Evolutionary conservation across 2,797 vertebrate species (phyloP).

Genomic region (Chiloscyllium punctatum): DNA sequence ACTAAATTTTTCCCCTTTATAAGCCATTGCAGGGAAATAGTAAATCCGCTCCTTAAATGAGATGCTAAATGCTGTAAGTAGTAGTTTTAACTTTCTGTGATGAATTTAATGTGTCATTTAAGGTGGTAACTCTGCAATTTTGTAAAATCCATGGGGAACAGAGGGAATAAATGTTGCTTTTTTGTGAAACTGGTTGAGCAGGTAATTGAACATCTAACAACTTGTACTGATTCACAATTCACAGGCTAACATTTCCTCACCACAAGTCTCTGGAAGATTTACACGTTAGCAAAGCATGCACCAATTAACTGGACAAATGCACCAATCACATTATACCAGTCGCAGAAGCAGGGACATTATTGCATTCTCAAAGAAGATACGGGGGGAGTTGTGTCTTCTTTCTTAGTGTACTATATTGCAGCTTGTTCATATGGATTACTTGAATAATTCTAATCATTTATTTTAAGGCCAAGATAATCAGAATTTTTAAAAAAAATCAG

Average conservation of each 20-base stretch:
- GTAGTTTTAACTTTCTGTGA: not conserved
- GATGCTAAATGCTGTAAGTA: not conserved
- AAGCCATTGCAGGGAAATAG: not conserved
- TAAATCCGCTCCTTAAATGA: not conserved
- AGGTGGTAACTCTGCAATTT: not conserved
- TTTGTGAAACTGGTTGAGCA: too few relatives aligned
- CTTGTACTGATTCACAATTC: not conserved
- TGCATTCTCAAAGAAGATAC: not conserved
- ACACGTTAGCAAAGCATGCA: not conserved
- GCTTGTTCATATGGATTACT: not conserved
- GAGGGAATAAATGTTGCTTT: not conserved
- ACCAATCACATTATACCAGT: not conserved
- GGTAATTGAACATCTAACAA: not conserved
- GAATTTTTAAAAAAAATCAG: not conserved
- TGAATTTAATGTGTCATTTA: not conserved
- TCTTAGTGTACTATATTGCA: not conserved
- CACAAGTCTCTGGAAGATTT: not conserved
- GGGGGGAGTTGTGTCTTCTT: not conserved
- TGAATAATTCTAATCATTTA: not conserved
- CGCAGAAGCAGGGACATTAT: not conserved
- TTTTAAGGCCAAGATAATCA: not conserved
- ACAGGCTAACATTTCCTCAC: not conserved
- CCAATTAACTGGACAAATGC: not conserved
- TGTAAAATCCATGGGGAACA: not conserved
- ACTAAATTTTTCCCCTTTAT: not conserved